Evolutionary conservation across 2,113 vertebrate species (phyloP).

Genomic region (Phalacrocorax aristotelis): DNA sequence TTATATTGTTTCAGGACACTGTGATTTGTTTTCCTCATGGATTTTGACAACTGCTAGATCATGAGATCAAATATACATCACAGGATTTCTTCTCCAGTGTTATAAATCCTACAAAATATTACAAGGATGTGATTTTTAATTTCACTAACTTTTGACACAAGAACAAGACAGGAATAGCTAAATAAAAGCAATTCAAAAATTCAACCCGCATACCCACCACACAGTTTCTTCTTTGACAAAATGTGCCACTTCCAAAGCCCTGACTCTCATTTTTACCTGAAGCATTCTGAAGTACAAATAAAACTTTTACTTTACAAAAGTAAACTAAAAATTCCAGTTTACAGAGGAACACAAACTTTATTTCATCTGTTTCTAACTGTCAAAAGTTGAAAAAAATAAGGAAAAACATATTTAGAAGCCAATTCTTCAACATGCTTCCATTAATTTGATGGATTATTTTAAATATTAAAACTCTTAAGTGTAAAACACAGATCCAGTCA

Average conservation of each 20-base stretch:
- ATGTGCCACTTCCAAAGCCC: not conserved
- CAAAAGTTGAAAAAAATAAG: not conserved
- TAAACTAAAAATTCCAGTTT: not conserved
- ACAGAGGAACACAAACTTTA: not conserved
- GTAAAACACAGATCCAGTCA: not conserved
- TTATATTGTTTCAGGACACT: not conserved
- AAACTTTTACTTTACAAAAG: too few species aligned
- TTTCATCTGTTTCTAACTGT: not conserved
- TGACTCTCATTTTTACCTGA: not conserved
- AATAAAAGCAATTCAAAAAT: not conserved
- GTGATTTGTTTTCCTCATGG: not conserved
- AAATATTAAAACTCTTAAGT: not conserved
- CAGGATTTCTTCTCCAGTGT: not conserved
- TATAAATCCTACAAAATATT: not conserved
- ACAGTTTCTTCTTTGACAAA: not conserved
- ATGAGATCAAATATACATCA: constrained; percentile 2
- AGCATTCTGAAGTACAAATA: not conserved
- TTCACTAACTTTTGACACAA: not conserved
- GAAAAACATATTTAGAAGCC: not conserved
- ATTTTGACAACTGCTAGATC: constrained; percentile 29
- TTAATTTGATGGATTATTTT: not conserved
- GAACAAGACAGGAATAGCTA: not conserved
- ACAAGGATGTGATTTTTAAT: not conserved
- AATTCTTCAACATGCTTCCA: not conserved
- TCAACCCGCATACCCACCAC: not conserved